Conservation (phyloP, 2,797 vertebrate species). For the Gadopsis bispinosus region DNA sequence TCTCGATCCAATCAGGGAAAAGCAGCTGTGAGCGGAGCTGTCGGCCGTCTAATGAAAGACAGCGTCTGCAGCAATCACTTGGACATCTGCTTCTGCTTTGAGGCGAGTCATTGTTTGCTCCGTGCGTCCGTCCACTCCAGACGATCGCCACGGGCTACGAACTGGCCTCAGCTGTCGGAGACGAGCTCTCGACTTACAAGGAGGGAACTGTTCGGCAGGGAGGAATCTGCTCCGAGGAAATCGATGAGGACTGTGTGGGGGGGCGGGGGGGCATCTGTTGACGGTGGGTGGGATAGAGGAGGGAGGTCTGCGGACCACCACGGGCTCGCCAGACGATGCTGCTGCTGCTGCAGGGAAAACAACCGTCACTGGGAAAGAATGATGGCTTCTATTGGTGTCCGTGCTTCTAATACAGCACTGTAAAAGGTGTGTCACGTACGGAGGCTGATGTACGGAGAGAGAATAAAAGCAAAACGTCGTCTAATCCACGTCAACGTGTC, state of each 20-base stretch:
- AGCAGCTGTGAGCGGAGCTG: conserved; percentile 48
- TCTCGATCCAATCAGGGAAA: conserved; percentile 43
- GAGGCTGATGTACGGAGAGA: too few relatives aligned
- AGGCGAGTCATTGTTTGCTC: conserved; percentile 66
- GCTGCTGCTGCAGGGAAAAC: conserved; percentile 47
- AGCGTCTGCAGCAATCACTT: conserved; percentile 59
- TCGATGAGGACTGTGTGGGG: conserved; percentile 56
- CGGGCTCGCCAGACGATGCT: conserved; percentile 56
- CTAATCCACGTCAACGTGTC: not conserved
- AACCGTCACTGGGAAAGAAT: conserved; percentile 10
- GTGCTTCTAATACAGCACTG: not conserved
- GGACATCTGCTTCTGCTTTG: conserved; percentile 75
- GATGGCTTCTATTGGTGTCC: conserved; percentile 18
- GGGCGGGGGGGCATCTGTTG: conserved; percentile 24
- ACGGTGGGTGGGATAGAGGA: conserved; percentile 47
- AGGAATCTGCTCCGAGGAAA: conserved; percentile 61
- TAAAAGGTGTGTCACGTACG: not conserved
- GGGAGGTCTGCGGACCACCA: conserved; percentile 49
- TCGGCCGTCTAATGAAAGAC: conserved; percentile 60
- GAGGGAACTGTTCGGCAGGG: conserved; percentile 45
- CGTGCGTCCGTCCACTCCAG: conserved; percentile 59
- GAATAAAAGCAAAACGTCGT: not conserved
- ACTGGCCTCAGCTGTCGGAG: conserved; percentile 69
- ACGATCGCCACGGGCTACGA: conserved; percentile 76
- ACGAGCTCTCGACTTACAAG: conserved; percentile 46